Evolutionary conservation across 2,113 vertebrate genomes (phyloP), one percentile per base, ranked within the genome.

Genomic region (Datnioides undecimradiatus): DNA sequence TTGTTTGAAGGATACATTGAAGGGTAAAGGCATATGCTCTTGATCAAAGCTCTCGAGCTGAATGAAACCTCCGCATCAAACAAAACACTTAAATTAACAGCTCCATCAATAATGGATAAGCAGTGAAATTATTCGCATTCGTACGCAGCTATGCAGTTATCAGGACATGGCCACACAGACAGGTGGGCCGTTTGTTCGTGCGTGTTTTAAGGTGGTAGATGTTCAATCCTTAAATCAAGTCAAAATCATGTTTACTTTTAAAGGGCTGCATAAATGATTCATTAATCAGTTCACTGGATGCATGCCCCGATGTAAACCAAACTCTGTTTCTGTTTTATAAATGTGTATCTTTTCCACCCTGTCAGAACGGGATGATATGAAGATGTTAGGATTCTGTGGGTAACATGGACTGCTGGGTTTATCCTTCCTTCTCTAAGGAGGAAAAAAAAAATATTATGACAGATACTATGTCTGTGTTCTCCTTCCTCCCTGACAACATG

Each of bases 1-100:
- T 81, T 87, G 84, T 83, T 90, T 88, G 79, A 87, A 81, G 78
- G 82, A 80, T 87, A 73, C 58, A 75, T 83, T 87, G 83, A 89
- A 87, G 89, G 73, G 85, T 91, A 73, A 87, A 79, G 70, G 52
- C 71, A 79, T 62, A 67, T 62, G 55, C 40, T 17, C 62, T 64
- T 77, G 84, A 91, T 89, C 84, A 90, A 73, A 91, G 84, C 65
- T 68, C 38, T 25, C 6, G 49, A 75, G 73, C 21, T 60, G 49
- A 81, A 67, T 36, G 9, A 78, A 85, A 89, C 78, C 86, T 49
- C 73, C 19, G 2, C 43, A 75, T 88, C 62, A 85, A 63, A 84
- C 19, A 9, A 82, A 82, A 73, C 72, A 71, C 66, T 82, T 54
- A 45, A 72, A 65, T 77, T 14, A 58, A 45, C 59, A 62, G 65